Evolutionary conservation across 1,140 invertebrate genomes (phyloP).

Genomic region (Megathymus violae): DNA sequence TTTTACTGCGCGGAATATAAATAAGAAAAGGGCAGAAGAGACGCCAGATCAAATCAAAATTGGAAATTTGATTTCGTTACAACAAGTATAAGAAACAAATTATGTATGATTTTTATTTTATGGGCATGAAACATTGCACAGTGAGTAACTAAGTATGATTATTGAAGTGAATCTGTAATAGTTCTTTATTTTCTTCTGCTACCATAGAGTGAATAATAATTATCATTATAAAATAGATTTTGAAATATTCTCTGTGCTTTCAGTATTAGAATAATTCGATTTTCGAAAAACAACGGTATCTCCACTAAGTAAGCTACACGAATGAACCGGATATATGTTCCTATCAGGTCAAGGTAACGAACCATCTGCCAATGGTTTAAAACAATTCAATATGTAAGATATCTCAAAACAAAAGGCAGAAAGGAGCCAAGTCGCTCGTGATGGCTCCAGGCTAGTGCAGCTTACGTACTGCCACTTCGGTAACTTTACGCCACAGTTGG

Average conservation of each 20-base stretch:
- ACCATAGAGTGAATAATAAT: too few relatives aligned
- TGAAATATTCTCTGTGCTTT: neutral
- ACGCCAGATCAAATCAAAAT: too few relatives aligned
- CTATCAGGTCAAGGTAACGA: slow-evolving; percentile 33
- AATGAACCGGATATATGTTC: slow-evolving; percentile 14
- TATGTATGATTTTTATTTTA: too few relatives aligned
- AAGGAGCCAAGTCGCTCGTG: slow-evolving; percentile 58
- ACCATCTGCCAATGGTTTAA: slow-evolving; percentile 36
- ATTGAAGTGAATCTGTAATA: too few relatives aligned
- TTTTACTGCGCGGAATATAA: too few relatives aligned
- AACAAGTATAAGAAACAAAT: too few relatives aligned
- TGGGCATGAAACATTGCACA: too few relatives aligned
- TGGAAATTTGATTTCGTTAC: too few relatives aligned
- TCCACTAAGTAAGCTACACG: neutral
- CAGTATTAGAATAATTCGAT: neutral
- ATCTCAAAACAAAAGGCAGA: slow-evolving; percentile 64
- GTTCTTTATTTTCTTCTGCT: too few relatives aligned
- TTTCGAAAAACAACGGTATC: neutral
- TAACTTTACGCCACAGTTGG: slow-evolving; percentile 57
- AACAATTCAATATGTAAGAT: slow-evolving; percentile 52
- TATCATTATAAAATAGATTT: neutral
- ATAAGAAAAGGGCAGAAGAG: too few relatives aligned
- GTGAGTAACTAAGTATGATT: too few relatives aligned
- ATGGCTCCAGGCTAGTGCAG: slow-evolving; percentile 60
- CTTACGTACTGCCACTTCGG: slow-evolving; percentile 74